Percentiles rank a stretch among this genome's conserved stretches.
Conservation (phyloP, 2,888 invertebrate species). For the Sinhomidia bicolor region DNA sequence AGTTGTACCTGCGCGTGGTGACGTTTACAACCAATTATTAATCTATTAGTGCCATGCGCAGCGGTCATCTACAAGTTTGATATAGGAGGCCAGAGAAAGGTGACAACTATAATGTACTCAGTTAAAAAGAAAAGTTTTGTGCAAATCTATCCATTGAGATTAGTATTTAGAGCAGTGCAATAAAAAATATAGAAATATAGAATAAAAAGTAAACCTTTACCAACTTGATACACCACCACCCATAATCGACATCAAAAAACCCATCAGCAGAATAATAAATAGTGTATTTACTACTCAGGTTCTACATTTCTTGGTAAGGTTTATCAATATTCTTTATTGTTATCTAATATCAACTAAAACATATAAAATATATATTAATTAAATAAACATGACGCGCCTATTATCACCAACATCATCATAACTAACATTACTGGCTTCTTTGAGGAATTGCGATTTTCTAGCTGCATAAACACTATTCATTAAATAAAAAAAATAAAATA, state of each 20-base stretch:
- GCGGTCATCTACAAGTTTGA: not conserved
- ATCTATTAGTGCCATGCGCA: slow-evolving; percentile 24
- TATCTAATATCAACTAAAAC: not conserved
- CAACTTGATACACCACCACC: not conserved
- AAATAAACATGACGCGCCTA: too few species aligned
- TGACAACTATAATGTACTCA: not conserved
- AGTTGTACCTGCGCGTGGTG: not conserved
- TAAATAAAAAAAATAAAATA: not conserved
- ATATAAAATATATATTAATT: too few species aligned
- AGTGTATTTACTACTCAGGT: not conserved
- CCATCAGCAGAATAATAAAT: not conserved
- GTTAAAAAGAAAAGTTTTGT: not conserved
- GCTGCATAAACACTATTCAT: not conserved
- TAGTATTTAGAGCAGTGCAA: not conserved
- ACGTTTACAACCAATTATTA: slow-evolving; percentile 2
- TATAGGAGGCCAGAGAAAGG: not conserved
- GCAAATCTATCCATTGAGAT: not conserved
- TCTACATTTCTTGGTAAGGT: not conserved
- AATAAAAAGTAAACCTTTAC: not conserved
- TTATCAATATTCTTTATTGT: not conserved
- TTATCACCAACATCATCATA: too few species aligned
- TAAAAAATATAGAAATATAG: not conserved
- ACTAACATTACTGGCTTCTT: not conserved
- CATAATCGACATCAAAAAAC: too few species aligned
- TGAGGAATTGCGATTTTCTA: not conserved